Conservation (phyloP, 2,113 vertebrate species). For the Probosciger aterrimus region DNA sequence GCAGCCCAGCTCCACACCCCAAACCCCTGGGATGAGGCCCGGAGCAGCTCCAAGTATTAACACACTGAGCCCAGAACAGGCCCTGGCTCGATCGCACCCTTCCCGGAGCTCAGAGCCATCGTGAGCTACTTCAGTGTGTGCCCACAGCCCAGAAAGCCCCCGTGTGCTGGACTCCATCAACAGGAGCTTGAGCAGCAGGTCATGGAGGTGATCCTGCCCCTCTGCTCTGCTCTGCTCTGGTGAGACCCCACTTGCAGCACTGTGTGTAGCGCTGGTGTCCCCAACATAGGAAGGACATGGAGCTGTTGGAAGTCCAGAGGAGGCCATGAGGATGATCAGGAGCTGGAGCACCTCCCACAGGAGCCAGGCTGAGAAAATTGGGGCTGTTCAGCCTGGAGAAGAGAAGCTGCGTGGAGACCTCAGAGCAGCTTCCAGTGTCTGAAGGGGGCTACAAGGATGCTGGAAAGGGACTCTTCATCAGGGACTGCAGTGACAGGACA, state of each 20-base stretch:
- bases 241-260: not conserved
- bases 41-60: not conserved
- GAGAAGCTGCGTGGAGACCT: not conserved
- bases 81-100: not conserved
- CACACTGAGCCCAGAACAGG: not conserved
- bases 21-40: accelerated
- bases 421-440: not conserved
- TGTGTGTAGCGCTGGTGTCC: not conserved
- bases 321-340: not conserved
- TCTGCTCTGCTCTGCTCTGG: too few species aligned
- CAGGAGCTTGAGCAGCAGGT: not conserved
- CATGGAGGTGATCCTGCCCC: not conserved
- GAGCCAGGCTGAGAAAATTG: not conserved
- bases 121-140: too few species aligned
- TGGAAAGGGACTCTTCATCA: too few species aligned
- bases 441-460: too few species aligned
- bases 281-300: not conserved
- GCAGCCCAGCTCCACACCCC: accelerated
- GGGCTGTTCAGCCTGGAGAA: not conserved
- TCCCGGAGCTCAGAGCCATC: not conserved
- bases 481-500: too few species aligned
- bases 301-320: not conserved
- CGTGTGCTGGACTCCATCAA: too few species aligned
- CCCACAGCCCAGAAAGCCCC: not conserved
- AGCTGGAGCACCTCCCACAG: not conserved